phyloP scores from a whole-genome alignment of 2,797 vertebrate genomes.

The Pseudochaenichthys georgianus region DNA sequence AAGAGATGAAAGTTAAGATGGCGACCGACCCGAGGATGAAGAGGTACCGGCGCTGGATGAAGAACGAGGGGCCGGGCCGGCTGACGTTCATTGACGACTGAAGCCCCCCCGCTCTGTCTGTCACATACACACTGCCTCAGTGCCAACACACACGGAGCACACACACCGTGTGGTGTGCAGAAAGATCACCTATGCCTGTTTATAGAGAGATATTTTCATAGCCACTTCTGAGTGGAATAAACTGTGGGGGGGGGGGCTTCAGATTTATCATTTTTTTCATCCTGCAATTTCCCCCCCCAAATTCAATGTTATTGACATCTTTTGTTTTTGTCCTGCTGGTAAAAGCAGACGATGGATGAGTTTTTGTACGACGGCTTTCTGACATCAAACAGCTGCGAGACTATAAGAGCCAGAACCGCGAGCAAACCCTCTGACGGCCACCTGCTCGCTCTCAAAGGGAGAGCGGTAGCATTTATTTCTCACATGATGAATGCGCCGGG shows the following conservation, averaged over 20 bases:
- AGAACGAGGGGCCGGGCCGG: slow-evolving; percentile 94
- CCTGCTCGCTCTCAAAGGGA: not conserved
- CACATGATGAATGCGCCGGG: slow-evolving; percentile 2
- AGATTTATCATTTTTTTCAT: slow-evolving; percentile 25
- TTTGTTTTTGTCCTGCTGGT: slow-evolving; percentile 19
- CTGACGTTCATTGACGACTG: slow-evolving; percentile 94
- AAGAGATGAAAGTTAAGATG: slow-evolving; percentile 96
- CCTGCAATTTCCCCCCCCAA: slow-evolving; percentile 3
- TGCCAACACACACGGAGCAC: slow-evolving; percentile 43
- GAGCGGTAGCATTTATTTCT: slow-evolving; percentile 7
- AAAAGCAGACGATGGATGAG: slow-evolving; percentile 6
- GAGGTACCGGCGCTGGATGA: slow-evolving; percentile 97
- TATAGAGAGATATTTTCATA: slow-evolving; percentile 75
- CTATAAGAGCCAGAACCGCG: not conserved
- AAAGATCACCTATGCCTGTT: slow-evolving; percentile 46
- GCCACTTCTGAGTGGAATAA: slow-evolving; percentile 22
- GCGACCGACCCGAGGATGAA: slow-evolving; percentile 95
- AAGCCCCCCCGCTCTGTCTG: slow-evolving; percentile 41
- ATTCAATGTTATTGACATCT: not conserved
- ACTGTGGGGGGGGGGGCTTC: slow-evolving; percentile 34
- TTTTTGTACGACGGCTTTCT: not conserved
- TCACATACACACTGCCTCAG: slow-evolving; percentile 43
- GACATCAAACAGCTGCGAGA: not conserved
- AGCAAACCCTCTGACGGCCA: not conserved
- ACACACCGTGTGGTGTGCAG: slow-evolving; percentile 34